phyloP scores from a whole-genome alignment of 2,113 vertebrate species.

The Aspiorhynchus laticeps region DNA sequence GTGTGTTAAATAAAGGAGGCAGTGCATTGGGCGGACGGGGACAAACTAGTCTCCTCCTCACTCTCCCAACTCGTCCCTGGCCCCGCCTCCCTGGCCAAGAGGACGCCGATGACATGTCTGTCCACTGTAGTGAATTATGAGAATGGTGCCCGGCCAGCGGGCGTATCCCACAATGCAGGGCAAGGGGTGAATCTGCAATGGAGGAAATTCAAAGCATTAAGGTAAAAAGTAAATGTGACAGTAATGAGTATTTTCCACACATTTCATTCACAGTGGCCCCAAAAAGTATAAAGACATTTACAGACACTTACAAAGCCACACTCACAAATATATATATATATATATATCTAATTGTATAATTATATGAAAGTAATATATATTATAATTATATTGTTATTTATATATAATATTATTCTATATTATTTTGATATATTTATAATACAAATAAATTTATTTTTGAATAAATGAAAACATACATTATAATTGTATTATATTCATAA shows the following conservation, averaged over 20 bases:
- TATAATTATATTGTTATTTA: too few relatives aligned
- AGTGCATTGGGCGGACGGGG: slow-evolving; percentile 51
- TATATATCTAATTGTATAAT: too few relatives aligned
- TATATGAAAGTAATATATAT: too few relatives aligned
- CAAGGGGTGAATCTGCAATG: slow-evolving; percentile 63
- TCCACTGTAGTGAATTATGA: slow-evolving; percentile 44
- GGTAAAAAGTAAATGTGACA: background rate
- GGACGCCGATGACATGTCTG: slow-evolving; percentile 18
- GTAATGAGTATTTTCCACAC: background rate
- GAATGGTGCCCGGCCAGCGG: slow-evolving; percentile 58
- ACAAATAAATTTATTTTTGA: too few relatives aligned
- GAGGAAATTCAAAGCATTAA: background rate
- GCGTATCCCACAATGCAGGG: slow-evolving; percentile 60
- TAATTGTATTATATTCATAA: too few relatives aligned
- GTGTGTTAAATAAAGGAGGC: slow-evolving; percentile 43
- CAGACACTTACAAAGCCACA: background rate
- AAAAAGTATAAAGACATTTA: background rate
- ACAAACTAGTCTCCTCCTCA: slow-evolving; percentile 57
- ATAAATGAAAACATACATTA: too few relatives aligned
- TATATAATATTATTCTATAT: too few relatives aligned
- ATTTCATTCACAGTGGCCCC: background rate
- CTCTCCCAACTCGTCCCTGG: slow-evolving; percentile 54
- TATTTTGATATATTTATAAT: too few relatives aligned
- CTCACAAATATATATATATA: background rate
- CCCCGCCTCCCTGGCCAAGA: slow-evolving; percentile 61